These are phyloP conservation scores for Nettapus auritus DNA, from an alignment of 2,113 vertebrate genomes.

Conservation along the genomic window DNA sequence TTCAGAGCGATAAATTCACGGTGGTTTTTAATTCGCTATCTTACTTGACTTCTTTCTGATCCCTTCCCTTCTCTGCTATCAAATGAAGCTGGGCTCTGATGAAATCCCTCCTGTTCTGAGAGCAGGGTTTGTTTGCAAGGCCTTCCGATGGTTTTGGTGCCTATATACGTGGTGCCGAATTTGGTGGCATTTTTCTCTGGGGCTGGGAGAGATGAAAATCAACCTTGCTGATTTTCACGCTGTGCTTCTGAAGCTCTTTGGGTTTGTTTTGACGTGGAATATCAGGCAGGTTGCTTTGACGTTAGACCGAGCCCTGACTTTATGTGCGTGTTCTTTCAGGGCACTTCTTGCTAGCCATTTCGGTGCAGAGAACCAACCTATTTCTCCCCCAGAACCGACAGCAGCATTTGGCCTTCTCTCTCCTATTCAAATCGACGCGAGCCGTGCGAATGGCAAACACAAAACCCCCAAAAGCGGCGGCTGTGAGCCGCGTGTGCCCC, in stretches of 20 bases:
- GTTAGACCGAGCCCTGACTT: neutral
- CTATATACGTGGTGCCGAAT: neutral
- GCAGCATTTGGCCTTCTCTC: no score
- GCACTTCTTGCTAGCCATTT: neutral
- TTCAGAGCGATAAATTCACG: neutral
- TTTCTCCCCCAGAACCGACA: no score
- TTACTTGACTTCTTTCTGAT: neutral
- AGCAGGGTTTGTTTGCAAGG: neutral
- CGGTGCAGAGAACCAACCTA: no score
- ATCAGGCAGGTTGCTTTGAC: neutral
- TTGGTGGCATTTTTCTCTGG: neutral
- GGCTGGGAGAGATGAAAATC: rapidly evolving
- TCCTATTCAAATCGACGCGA: no score
- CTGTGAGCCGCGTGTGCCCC: no score
- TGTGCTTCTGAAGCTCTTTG: neutral
- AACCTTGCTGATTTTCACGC: neutral
- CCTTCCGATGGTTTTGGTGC: neutral
- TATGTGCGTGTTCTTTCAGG: neutral
- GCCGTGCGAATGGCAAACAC: no score
- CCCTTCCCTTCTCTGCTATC: neutral
- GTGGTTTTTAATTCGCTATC: neutral
- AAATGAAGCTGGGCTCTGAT: neutral
- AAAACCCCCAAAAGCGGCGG: no score
- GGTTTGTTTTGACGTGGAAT: neutral
- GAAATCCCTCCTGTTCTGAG: neutral